A percentile compares a stretch with the other conserved stretches of the same genome.
These are phyloP conservation scores for Orchesella flavescens DNA, from an alignment of 2,888 invertebrate genomes.

Conservation along the genomic window DNA sequence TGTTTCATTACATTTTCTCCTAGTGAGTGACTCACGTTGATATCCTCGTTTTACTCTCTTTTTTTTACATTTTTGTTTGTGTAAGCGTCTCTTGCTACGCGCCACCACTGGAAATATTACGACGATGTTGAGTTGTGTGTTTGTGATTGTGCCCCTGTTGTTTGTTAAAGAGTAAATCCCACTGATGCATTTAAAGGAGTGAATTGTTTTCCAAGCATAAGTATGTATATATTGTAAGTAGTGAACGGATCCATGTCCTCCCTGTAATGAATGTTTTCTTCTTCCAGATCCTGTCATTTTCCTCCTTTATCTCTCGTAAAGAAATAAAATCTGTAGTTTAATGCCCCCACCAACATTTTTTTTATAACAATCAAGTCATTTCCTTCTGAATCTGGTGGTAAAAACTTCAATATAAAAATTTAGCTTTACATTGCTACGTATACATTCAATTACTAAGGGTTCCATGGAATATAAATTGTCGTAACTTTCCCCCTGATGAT, in stretches of 20 bases:
- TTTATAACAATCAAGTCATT: too few species aligned
- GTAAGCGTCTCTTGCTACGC: background rate
- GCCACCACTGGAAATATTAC: background rate
- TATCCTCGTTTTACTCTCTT: background rate
- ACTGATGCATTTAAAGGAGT: slow-evolving; percentile 13
- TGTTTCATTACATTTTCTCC: slow-evolving; percentile 22
- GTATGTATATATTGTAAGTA: too few species aligned
- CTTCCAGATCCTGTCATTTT: background rate
- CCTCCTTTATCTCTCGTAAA: background rate
- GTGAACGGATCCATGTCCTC: too few species aligned
- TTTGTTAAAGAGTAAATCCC: slow-evolving; percentile 11
- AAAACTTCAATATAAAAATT: background rate
- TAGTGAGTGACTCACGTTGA: background rate
- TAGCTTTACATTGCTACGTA: background rate
- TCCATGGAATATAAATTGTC: too few species aligned
- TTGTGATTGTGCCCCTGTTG: background rate
- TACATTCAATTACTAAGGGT: slow-evolving; percentile 3
- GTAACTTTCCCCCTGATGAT: too few species aligned
- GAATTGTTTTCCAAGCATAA: slow-evolving; percentile 4
- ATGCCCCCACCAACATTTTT: too few species aligned
- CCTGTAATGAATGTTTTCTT: too few species aligned
- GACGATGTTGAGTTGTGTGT: background rate
- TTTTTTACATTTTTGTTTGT: background rate
- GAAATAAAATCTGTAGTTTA: too few species aligned
- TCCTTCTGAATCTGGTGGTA: too few species aligned